Evolutionary conservation across 2,797 vertebrate genomes (phyloP).

Genomic region (Acomys russatus): DNA sequence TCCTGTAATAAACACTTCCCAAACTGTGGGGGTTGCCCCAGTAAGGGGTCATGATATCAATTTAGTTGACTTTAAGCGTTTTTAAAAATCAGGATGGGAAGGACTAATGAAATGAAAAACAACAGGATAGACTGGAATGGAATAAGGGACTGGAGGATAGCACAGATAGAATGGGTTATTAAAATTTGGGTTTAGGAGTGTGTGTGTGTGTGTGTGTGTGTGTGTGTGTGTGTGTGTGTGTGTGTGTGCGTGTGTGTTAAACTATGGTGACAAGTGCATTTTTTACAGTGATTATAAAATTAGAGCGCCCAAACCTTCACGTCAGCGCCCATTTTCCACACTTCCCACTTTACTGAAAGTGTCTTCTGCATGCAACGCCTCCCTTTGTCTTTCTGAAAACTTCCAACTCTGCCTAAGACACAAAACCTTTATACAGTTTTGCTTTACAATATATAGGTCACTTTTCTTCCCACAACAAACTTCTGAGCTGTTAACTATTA

Average conservation of each 20-base stretch:
- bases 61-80: neutral
- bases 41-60: neutral
- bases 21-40: neutral
- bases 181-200: neutral
- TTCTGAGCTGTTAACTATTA: neutral
- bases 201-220: neutral
- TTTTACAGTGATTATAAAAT: neutral
- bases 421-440: neutral
- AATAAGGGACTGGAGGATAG: neutral
- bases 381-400: neutral
- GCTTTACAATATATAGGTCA: neutral
- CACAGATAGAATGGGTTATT: neutral
- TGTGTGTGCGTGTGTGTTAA: neutral
- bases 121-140: neutral
- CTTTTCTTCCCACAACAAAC: conserved; percentile 44
- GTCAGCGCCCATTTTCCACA: neutral
- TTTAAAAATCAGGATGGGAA: neutral
- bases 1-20: neutral
- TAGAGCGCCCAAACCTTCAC: neutral
- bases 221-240: neutral
- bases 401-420: neutral
- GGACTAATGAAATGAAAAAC: neutral
- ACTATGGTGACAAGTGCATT: neutral
- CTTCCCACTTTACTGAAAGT: neutral
- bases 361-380: neutral